These are phyloP conservation scores for Orius laevigatus DNA, from an alignment of 1,140 invertebrate genomes.

Conservation along the genomic window DNA sequence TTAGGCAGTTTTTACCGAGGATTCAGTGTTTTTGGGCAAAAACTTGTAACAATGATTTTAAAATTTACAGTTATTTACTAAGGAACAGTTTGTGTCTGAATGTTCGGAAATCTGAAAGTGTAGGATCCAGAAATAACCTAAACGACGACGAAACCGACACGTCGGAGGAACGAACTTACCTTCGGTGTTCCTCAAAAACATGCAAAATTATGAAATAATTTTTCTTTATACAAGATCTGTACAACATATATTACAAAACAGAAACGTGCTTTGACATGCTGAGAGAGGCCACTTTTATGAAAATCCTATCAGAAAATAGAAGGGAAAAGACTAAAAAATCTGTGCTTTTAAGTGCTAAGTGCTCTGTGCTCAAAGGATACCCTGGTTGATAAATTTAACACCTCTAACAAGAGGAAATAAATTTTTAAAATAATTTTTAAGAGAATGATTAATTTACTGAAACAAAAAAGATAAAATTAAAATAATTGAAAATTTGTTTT, in stretches of 20 bases:
- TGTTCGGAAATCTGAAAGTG: slow-evolving; percentile 5
- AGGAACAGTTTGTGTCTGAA: too few species aligned
- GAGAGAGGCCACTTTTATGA: slow-evolving; percentile 3
- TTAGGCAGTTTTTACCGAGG: too few species aligned
- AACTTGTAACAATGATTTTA: too few species aligned
- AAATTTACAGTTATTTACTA: too few species aligned
- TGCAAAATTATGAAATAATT: not conserved
- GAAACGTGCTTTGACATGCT: slow-evolving; percentile 16
- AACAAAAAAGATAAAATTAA: not conserved
- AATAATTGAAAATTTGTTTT: not conserved
- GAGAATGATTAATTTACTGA: not conserved
- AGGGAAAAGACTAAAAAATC: not conserved
- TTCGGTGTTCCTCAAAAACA: slow-evolving; percentile 13
- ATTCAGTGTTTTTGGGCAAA: too few species aligned
- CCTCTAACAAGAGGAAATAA: too few species aligned
- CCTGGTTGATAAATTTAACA: too few species aligned
- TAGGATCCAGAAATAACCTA: slow-evolving; percentile 1
- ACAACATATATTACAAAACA: slow-evolving; percentile 8
- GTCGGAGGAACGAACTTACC: slow-evolving; percentile 15
- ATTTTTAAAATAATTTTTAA: slow-evolving; percentile 3
- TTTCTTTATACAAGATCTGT: slow-evolving; percentile 7
- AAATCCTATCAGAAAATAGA: not conserved
- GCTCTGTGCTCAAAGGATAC: too few species aligned
- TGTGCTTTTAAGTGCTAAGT: not conserved
- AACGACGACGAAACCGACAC: slow-evolving; percentile 8